phyloP scores from a whole-genome alignment of 1,140 invertebrate genomes.

The Papilio polytes region DNA sequence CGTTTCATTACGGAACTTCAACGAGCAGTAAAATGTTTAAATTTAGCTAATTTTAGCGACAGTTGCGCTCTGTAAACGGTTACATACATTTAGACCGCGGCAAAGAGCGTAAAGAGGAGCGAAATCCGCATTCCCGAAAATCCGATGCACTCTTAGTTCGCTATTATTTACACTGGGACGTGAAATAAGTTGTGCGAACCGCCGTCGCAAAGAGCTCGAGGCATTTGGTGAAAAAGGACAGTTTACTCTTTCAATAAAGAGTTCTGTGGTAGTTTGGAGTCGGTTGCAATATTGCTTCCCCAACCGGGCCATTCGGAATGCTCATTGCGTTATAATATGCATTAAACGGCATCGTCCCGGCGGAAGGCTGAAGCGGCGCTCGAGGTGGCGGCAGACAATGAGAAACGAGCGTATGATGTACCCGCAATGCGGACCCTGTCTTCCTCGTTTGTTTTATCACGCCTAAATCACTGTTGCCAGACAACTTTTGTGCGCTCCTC shows the following conservation, averaged over 20 bases:
- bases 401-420: constrained; percentile 78
- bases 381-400: constrained; percentile 76
- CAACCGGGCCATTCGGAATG: constrained; percentile 72
- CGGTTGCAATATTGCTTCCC: constrained; percentile 70
- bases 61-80: constrained; percentile 55
- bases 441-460: constrained; percentile 77
- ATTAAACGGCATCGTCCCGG: constrained; percentile 75
- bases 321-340: constrained; percentile 80
- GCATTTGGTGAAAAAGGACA: constrained; percentile 78
- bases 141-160: constrained; percentile 64
- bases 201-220: constrained; percentile 69
- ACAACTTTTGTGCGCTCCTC: constrained; percentile 61
- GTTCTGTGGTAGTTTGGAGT: constrained; percentile 58
- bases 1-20: constrained; percentile 51
- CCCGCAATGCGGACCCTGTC: constrained; percentile 73
- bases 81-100: constrained; percentile 56
- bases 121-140: constrained; percentile 50
- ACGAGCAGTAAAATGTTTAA: constrained; percentile 57
- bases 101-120: constrained; percentile 54
- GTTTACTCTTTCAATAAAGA: constrained; percentile 82
- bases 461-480: constrained; percentile 78
- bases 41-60: constrained; percentile 47
- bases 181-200: constrained; percentile 74
- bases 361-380: constrained; percentile 70
- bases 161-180: constrained; percentile 72